A percentile compares a stretch with the other conserved stretches of the same genome.
These are phyloP conservation scores for Piliocolobus tephrosceles DNA, from an alignment of 2,113 vertebrate genomes.

Conservation along the genomic window DNA sequence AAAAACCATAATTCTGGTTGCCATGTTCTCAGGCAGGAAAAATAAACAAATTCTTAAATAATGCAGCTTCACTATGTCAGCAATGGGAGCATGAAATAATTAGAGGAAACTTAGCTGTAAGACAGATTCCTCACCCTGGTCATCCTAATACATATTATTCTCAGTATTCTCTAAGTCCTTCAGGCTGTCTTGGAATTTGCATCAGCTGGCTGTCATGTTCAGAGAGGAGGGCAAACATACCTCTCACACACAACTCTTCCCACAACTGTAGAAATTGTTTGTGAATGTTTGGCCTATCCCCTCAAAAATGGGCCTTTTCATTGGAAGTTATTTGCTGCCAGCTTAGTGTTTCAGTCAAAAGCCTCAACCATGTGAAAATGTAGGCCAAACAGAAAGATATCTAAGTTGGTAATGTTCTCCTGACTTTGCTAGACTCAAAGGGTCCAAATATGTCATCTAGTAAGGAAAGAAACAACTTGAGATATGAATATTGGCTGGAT, in stretches of 20 bases:
- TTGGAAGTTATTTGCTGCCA: background rate
- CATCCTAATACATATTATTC: background rate
- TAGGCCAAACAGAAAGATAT: background rate
- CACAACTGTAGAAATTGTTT: background rate
- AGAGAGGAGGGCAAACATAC: background rate
- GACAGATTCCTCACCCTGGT: background rate
- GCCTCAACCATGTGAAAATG: background rate
- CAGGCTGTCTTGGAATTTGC: background rate
- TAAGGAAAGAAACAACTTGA: background rate
- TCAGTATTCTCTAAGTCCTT: background rate
- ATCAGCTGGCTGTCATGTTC: background rate
- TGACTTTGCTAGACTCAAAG: background rate
- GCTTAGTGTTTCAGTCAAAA: background rate
- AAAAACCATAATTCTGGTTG: background rate
- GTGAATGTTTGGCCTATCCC: background rate
- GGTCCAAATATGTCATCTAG: background rate
- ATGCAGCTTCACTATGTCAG: background rate
- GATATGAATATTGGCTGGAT: background rate
- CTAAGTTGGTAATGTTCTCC: background rate
- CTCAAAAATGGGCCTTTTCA: background rate
- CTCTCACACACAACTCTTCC: background rate
- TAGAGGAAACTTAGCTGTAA: background rate
- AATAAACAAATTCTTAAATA: background rate
- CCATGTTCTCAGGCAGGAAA: background rate
- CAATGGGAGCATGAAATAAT: background rate